Percentiles rank a stretch among this genome's conserved stretches.
These are phyloP conservation scores for Archegozetes longisetosus DNA, from an alignment of 1,140 invertebrate species.

Conservation along the genomic window DNA sequence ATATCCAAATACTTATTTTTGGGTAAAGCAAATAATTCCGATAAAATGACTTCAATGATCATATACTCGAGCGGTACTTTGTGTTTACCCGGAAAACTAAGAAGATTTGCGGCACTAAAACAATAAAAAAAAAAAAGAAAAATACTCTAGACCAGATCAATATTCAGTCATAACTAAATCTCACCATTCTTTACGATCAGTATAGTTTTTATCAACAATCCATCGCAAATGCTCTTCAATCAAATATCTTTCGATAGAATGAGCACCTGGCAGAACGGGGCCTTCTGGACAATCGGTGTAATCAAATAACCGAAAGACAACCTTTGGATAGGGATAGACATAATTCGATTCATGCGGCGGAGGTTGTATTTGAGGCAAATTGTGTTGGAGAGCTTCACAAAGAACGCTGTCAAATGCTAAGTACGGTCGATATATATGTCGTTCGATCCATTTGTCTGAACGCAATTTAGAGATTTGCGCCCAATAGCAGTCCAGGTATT, in stretches of 20 bases:
- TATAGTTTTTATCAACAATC: conserved; percentile 73
- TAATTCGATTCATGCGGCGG: conserved; percentile 77
- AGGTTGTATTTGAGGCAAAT: conserved; percentile 69
- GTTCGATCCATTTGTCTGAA: conserved; percentile 90
- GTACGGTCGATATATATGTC: conserved; percentile 87
- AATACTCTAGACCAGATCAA: too few relatives aligned
- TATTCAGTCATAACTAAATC: conserved; percentile 17
- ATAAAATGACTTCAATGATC: conserved; percentile 82
- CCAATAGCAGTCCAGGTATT: conserved; percentile 96
- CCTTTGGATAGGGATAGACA: conserved; percentile 73
- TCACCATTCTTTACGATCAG: conserved; percentile 84
- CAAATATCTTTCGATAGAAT: conserved; percentile 91
- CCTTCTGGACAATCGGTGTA: conserved; percentile 93
- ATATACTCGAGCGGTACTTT: conserved; percentile 96
- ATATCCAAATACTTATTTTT: conserved; percentile 67
- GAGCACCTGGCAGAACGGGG: conserved; percentile 64
- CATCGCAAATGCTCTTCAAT: conserved; percentile 93
- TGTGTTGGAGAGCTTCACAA: conserved; percentile 89
- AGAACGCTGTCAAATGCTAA: conserved; percentile 85
- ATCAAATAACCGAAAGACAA: conserved; percentile 84
- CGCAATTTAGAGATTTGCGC: conserved; percentile 80
- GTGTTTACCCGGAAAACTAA: conserved; percentile 66
- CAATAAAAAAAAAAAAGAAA: conserved; percentile 18
- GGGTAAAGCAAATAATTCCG: conserved; percentile 83
- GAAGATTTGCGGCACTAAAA: conserved; percentile 55